phyloP scores from a whole-genome alignment of 1,140 invertebrate genomes.

The Gonioctena quinquepunctata region DNA sequence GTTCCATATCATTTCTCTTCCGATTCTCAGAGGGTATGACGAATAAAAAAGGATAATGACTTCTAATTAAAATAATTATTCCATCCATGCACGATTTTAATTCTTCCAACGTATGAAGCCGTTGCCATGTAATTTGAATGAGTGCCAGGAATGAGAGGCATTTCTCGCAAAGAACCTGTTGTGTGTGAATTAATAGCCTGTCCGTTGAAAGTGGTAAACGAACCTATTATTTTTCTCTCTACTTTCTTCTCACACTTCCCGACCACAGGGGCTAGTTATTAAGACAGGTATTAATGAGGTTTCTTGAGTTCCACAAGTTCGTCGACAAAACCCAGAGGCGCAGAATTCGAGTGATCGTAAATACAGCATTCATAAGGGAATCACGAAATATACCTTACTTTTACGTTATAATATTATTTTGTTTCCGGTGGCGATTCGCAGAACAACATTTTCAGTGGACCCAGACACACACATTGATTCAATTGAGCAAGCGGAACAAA shows the following conservation, averaged over 20 bases:
- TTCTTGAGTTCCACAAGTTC: too few species aligned
- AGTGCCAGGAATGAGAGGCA: background rate
- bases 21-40: too few species aligned
- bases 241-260: background rate
- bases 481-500: constrained; percentile 95
- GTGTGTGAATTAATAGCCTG: constrained; percentile 28
- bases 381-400: background rate
- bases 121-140: background rate
- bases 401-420: constrained; percentile 33
- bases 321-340: background rate
- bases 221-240: background rate
- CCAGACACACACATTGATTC: constrained; percentile 98
- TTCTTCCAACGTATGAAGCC: background rate
- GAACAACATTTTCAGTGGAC: constrained; percentile 96
- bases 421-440: constrained; percentile 65
- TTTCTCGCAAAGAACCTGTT: constrained; percentile 1
- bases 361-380: too few species aligned
- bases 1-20: too few species aligned
- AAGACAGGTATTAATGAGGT: background rate
- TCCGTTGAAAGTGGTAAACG: constrained; percentile 8
- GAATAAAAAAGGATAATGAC: background rate
- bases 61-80: background rate
- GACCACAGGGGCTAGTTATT: background rate
- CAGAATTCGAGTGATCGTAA: too few species aligned
- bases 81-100: background rate